A percentile compares a stretch with the other conserved stretches of the same genome.
phyloP scores from a whole-genome alignment of 2,888 invertebrate genomes.

The Eubasilissa splendida region DNA sequence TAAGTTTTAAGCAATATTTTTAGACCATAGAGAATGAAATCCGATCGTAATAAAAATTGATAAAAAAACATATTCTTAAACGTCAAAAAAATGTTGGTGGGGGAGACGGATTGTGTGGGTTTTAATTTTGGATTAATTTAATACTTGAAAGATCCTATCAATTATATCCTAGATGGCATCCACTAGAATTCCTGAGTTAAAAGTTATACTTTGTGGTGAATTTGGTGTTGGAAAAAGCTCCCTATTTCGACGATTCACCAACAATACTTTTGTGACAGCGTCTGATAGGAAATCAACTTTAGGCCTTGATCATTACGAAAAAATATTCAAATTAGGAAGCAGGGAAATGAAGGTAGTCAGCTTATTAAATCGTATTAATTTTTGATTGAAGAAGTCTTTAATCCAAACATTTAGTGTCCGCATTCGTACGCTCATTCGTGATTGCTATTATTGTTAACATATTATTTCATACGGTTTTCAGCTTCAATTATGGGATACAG shows the following conservation, averaged over 20 bases:
- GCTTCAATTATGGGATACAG: conserved; percentile 97
- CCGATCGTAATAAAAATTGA: too few species aligned
- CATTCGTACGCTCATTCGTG: not conserved
- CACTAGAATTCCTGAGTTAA: conserved; percentile 87
- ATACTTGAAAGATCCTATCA: not conserved
- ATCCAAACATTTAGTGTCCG: not conserved
- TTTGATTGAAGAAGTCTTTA: not conserved
- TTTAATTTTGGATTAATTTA: not conserved
- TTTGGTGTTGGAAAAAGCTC: conserved; percentile 97
- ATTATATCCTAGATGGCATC: conserved; percentile 77
- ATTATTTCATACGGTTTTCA: conserved; percentile 65
- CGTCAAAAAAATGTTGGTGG: not conserved
- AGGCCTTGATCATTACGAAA: conserved; percentile 92
- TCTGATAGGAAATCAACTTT: conserved; percentile 89
- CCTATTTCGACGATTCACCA: conserved; percentile 91
- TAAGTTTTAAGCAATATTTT: too few species aligned
- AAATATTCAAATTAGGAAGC: conserved; percentile 82
- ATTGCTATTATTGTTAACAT: not conserved
- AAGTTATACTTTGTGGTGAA: conserved; percentile 96
- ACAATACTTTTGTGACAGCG: conserved; percentile 88
- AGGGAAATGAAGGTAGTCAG: conserved; percentile 82
- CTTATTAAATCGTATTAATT: not conserved
- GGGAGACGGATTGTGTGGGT: not conserved
- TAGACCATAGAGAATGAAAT: too few species aligned
- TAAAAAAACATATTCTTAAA: conserved; percentile 22